Conservation (phyloP, 2,888 invertebrate genomes). For the Tipula confusa region DNA sequence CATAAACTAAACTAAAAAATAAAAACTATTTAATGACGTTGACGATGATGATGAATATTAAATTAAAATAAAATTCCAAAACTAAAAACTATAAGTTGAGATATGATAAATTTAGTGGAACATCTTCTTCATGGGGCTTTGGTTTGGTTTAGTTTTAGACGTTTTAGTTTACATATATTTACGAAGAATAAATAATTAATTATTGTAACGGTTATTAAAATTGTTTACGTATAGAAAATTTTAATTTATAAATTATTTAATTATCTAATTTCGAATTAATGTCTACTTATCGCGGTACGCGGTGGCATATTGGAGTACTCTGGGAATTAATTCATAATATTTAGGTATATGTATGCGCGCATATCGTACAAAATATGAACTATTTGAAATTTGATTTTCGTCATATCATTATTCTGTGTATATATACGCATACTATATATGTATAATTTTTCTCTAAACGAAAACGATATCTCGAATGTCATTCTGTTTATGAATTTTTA, state of each 20-base stretch:
- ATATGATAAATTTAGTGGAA: not conserved
- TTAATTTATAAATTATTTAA: not conserved
- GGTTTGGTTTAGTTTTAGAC: not conserved
- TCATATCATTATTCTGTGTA: not conserved
- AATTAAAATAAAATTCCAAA: not conserved
- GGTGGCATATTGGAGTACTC: not conserved
- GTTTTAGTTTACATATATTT: not conserved
- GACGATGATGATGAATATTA: not conserved
- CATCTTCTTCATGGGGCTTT: not conserved
- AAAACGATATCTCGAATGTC: not conserved
- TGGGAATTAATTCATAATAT: not conserved
- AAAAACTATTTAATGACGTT: constrained; percentile 1
- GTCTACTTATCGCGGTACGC: not conserved
- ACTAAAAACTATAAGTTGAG: not conserved
- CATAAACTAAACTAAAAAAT: no score
- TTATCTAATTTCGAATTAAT: constrained; percentile 3
- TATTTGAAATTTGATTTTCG: not conserved
- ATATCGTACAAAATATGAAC: no score
- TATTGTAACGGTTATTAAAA: constrained; percentile 1
- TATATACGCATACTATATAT: not conserved
- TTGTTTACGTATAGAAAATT: not conserved
- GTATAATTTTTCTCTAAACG: not conserved
- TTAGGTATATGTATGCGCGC: no score
- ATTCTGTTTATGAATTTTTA: not conserved
- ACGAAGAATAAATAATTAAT: not conserved